Evolutionary conservation across 2,888 invertebrate species (phyloP).

Genomic region (Scrobipalpa atriplicella): DNA sequence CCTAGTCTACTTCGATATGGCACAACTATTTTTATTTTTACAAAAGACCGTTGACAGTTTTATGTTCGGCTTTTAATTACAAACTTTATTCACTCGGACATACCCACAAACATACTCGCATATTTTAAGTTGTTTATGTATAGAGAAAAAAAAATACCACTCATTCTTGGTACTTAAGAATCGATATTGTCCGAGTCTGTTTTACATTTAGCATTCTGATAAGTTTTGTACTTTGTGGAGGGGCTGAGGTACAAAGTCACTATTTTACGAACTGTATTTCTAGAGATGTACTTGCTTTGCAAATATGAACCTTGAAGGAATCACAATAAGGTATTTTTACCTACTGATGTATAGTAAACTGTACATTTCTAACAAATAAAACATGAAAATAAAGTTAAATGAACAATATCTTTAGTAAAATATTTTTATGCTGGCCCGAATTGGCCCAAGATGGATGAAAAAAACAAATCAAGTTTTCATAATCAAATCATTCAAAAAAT

Average conservation of each 20-base stretch:
- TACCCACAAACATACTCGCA: slow-evolving; percentile 21
- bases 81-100: slow-evolving; percentile 7
- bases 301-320: too few species aligned
- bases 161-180: slow-evolving; percentile 20
- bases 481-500: not conserved
- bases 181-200: slow-evolving; percentile 1
- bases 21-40: slow-evolving; percentile 2
- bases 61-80: slow-evolving; percentile 16
- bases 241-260: not conserved
- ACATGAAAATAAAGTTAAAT: too few species aligned
- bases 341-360: too few species aligned
- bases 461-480: too few species aligned
- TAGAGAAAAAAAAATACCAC: slow-evolving; percentile 6
- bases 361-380: too few species aligned
- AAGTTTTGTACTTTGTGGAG: not conserved
- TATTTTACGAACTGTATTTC: not conserved
- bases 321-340: too few species aligned
- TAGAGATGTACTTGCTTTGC: too few species aligned
- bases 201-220: slow-evolving; percentile 9
- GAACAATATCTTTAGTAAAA: too few species aligned
- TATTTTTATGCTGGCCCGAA: too few species aligned
- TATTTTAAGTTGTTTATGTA: slow-evolving; percentile 16
- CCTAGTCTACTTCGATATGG: not conserved
- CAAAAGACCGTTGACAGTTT: slow-evolving; percentile 10
- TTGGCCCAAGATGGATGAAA: too few species aligned